Percentiles rank a stretch among this genome's conserved stretches.
These are phyloP conservation scores for Scolopax mira DNA, from an alignment of 2,113 vertebrate genomes.

Conservation along the genomic window DNA sequence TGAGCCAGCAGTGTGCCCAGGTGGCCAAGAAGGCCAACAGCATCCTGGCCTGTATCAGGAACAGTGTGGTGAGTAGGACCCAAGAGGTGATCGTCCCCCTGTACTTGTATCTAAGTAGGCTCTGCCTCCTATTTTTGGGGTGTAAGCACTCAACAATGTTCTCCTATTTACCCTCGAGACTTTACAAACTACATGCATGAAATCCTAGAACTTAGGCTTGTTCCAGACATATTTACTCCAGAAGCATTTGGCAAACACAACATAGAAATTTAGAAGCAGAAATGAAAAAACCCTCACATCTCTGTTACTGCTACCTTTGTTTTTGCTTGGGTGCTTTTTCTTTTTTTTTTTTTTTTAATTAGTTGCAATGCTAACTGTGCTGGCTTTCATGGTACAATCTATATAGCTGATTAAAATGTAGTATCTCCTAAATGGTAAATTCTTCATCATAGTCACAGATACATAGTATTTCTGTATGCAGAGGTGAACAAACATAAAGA, in stretches of 20 bases:
- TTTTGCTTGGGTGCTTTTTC: background rate
- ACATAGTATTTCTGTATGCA: rapidly evolving
- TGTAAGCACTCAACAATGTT: background rate
- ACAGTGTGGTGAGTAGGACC: too few species aligned
- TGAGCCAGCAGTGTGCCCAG: too few species aligned
- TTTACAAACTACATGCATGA: background rate
- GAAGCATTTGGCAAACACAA: background rate
- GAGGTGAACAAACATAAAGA: background rate
- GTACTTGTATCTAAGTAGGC: too few species aligned
- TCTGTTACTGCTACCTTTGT: background rate
- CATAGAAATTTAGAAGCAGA: rapidly evolving
- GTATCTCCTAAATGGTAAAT: background rate
- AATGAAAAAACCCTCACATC: background rate
- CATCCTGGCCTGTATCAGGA: too few species aligned
- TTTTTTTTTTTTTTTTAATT: background rate
- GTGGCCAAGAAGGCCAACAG: too few species aligned
- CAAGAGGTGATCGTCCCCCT: too few species aligned
- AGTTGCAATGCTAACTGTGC: background rate
- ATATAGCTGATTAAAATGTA: background rate
- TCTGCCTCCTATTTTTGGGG: background rate
- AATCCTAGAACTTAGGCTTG: background rate
- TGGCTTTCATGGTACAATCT: background rate
- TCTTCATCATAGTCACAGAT: background rate
- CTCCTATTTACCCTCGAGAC: background rate
- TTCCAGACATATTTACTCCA: background rate